phyloP scores from a whole-genome alignment of 2,797 vertebrate species.

The Lateolabrax maculatus region DNA sequence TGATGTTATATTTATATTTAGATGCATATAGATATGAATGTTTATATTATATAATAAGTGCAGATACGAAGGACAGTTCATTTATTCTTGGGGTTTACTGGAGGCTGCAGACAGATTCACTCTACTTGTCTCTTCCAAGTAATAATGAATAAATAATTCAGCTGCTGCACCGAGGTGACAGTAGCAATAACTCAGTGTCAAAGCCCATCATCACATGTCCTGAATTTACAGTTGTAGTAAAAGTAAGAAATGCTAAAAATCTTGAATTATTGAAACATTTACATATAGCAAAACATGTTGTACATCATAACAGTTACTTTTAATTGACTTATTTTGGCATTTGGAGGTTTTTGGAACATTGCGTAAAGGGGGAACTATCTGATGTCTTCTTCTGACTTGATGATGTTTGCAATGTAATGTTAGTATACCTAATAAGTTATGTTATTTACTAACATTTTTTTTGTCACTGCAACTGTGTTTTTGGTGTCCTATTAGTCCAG shows the following conservation, averaged over 20 bases:
- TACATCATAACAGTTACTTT: too few relatives aligned
- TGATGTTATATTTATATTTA: slow-evolving; percentile 1
- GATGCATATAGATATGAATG: background rate
- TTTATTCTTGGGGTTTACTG: background rate
- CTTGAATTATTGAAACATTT: background rate
- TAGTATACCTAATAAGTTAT: background rate
- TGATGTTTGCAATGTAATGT: background rate
- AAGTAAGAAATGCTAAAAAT: background rate
- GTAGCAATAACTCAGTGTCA: background rate
- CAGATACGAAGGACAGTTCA: background rate
- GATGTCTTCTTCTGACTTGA: background rate
- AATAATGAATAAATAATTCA: background rate
- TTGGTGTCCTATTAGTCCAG: background rate
- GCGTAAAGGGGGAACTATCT: background rate
- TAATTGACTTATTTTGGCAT: background rate
- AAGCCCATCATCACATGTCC: background rate
- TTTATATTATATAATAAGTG: background rate
- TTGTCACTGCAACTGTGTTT: background rate
- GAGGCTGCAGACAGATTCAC: background rate
- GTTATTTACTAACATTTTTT: background rate
- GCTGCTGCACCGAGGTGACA: background rate
- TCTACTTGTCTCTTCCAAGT: background rate
- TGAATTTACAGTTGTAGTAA: too few relatives aligned
- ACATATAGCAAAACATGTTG: background rate
- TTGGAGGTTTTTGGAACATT: background rate